A percentile compares a stretch with the other conserved stretches of the same genome.
Evolutionary conservation across 2,113 vertebrate species (phyloP).

Genomic region (Helogale parvula): DNA sequence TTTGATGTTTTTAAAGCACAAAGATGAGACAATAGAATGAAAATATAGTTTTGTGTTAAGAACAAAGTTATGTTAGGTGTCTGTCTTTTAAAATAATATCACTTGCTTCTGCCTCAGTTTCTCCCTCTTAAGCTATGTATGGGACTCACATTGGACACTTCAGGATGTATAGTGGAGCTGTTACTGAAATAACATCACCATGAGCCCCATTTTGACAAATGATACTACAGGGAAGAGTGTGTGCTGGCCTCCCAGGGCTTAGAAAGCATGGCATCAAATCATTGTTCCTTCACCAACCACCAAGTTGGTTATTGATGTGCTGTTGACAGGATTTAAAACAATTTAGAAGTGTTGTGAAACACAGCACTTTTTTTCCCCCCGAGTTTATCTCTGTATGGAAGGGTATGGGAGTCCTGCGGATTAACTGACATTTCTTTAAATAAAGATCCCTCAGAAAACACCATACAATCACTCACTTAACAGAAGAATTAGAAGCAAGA

Average conservation of each 20-base stretch:
- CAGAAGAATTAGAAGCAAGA: background rate
- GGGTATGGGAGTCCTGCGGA: background rate
- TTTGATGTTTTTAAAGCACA: slow-evolving; percentile 38
- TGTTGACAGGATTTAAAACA: background rate
- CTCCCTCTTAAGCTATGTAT: background rate
- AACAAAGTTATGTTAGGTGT: background rate
- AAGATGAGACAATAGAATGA: background rate
- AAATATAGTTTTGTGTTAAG: slow-evolving; percentile 8
- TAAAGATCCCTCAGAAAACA: background rate
- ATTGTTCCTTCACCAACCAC: background rate
- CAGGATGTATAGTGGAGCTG: background rate
- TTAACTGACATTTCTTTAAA: background rate
- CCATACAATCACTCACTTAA: background rate
- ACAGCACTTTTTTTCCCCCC: background rate
- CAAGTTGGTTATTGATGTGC: background rate
- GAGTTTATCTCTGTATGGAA: background rate
- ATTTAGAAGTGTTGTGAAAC: background rate
- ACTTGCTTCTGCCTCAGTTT: background rate
- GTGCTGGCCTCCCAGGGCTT: background rate
- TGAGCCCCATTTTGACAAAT: background rate
- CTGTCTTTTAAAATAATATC: background rate
- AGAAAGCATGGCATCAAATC: background rate
- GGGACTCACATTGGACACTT: background rate
- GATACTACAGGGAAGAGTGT: background rate
- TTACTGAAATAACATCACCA: slow-evolving; percentile 19